Conservation (phyloP, 2,797 vertebrate genomes). For the Pogonophryne albipinna region DNA sequence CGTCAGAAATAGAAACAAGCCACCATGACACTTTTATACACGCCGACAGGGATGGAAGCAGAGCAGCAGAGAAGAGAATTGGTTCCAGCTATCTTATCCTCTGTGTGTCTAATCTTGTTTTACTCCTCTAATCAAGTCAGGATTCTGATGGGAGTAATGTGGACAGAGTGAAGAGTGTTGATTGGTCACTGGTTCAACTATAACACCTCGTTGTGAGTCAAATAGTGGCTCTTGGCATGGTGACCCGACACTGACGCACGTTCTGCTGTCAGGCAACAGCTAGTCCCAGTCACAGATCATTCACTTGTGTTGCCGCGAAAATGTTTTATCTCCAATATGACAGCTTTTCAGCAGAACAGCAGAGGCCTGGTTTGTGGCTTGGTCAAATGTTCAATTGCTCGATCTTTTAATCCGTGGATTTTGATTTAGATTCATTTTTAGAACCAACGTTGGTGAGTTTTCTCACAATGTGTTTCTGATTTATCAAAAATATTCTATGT, state of each 20-base stretch:
- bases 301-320: constrained; percentile 9
- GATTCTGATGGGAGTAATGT: constrained; percentile 25
- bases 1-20: constrained; percentile 64
- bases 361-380: neutral
- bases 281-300: constrained; percentile 10
- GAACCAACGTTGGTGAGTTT: neutral
- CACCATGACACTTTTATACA: constrained; percentile 32
- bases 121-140: constrained; percentile 22
- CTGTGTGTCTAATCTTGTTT: constrained; percentile 28
- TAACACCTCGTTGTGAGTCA: constrained; percentile 52
- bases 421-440: neutral
- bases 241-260: constrained; percentile 39
- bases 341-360: constrained; percentile 5
- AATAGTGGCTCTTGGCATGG: constrained; percentile 28
- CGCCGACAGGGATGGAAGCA: constrained; percentile 28
- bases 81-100: constrained; percentile 40
- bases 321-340: constrained; percentile 13
- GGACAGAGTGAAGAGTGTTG: constrained; percentile 41
- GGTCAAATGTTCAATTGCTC: neutral
- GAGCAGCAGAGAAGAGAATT: constrained; percentile 40
- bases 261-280: constrained; percentile 35
- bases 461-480: neutral
- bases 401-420: neutral
- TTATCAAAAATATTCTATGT: neutral
- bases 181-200: constrained; percentile 61